A percentile compares a stretch with the other conserved stretches of the same genome.
Evolutionary conservation across 2,888 invertebrate genomes (phyloP).

Genomic region (Ernsta delagoae): DNA sequence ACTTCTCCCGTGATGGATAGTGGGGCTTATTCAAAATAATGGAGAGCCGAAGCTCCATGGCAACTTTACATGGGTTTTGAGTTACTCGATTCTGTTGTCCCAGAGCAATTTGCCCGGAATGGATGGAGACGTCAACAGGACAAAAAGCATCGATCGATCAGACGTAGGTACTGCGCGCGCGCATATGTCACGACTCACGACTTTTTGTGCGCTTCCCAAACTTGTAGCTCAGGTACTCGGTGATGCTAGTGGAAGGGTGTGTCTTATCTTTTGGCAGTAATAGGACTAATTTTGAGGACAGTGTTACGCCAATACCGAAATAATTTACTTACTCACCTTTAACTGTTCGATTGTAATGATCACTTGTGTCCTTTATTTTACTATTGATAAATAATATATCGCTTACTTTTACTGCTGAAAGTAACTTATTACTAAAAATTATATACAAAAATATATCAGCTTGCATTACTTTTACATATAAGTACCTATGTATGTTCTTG

Average conservation of each 20-base stretch:
- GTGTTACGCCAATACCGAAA: background rate
- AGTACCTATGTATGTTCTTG: constrained; percentile 3
- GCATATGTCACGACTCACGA: constrained; percentile 56
- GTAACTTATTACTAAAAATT: too few relatives aligned
- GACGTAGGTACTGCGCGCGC: constrained; percentile 57
- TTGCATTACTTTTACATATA: background rate
- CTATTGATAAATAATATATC: too few relatives aligned
- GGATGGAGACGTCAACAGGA: constrained; percentile 80
- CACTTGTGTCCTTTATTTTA: too few relatives aligned
- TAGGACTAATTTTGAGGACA: background rate
- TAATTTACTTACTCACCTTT: too few relatives aligned
- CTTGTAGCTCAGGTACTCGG: constrained; percentile 35
- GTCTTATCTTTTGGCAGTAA: background rate
- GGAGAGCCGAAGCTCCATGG: constrained; percentile 68
- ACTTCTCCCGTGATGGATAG: constrained; percentile 71
- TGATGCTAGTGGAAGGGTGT: background rate
- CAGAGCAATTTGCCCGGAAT: constrained; percentile 76
- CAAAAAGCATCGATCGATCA: constrained; percentile 83
- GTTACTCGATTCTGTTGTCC: constrained; percentile 43
- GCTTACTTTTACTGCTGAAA: too few relatives aligned
- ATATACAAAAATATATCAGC: background rate
- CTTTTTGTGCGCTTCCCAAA: constrained; percentile 47
- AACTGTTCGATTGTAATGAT: too few relatives aligned
- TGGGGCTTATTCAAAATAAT: constrained; percentile 74
- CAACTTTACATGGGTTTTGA: constrained; percentile 62